Evolutionary conservation across 2,888 invertebrate genomes (phyloP).

Genomic region (Dynastes hyllus): DNA sequence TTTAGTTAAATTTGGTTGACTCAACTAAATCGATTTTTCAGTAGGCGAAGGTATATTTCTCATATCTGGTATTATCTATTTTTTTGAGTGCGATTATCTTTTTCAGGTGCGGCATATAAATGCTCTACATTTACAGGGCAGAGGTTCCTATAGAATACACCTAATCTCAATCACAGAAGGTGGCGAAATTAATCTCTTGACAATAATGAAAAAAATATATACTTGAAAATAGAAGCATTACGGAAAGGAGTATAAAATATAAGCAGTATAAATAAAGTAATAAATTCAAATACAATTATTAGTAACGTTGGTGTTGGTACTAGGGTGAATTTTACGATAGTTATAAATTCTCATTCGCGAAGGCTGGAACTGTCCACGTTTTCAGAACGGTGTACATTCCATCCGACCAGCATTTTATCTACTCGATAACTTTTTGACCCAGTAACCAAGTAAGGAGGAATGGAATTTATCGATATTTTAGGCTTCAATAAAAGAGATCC

Average conservation of each 20-base stretch:
- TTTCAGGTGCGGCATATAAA: no score
- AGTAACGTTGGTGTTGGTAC: background rate
- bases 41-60: no score
- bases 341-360: conserved; percentile 11
- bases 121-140: no score
- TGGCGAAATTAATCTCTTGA: no score
- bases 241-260: background rate
- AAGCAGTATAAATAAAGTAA: background rate
- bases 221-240: no score
- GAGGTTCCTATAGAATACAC: no score
- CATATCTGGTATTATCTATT: no score
- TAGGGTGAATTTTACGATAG: conserved; percentile 5
- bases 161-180: no score
- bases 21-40: no score
- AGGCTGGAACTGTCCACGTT: background rate
- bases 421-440: conserved; percentile 38
- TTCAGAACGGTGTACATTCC: conserved; percentile 1
- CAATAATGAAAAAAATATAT: no score
- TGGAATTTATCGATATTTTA: conserved; percentile 26
- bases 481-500: conserved; percentile 32
- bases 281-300: conserved; percentile 5
- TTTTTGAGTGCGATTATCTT: no score
- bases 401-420: conserved; percentile 11
- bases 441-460: conserved; percentile 31
- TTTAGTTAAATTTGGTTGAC: no score